phyloP scores from a whole-genome alignment of 2,797 vertebrate genomes.

The Myotis planiceps region DNA sequence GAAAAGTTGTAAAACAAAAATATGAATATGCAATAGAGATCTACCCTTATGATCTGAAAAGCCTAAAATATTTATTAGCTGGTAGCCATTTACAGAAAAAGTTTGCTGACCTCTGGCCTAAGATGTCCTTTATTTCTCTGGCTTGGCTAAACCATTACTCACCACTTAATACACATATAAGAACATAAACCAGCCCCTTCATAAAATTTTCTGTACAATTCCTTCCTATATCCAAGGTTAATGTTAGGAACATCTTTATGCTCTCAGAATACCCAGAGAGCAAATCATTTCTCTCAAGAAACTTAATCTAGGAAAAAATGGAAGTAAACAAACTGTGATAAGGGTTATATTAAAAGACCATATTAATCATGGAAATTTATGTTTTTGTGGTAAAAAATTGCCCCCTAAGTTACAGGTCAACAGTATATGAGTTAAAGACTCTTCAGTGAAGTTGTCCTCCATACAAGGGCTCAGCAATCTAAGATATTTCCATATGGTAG shows the following conservation, averaged over 20 bases:
- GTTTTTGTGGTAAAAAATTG: not conserved
- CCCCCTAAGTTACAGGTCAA: not conserved
- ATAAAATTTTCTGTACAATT: not conserved
- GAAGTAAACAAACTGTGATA: not conserved
- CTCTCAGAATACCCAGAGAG: not conserved
- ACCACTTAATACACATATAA: not conserved
- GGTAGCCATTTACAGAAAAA: not conserved
- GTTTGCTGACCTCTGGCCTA: not conserved
- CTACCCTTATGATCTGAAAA: not conserved
- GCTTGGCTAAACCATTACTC: not conserved
- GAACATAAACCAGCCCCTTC: not conserved
- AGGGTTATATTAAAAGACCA: not conserved
- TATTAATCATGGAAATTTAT: not conserved
- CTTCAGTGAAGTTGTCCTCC: not conserved
- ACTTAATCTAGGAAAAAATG: not conserved
- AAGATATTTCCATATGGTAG: not conserved
- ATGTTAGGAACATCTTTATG: not conserved
- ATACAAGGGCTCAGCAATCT: not conserved
- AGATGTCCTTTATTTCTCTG: not conserved
- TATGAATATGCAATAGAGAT: not conserved
- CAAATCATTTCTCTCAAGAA: constrained; percentile 21
- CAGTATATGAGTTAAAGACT: not conserved
- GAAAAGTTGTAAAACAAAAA: constrained; percentile 15
- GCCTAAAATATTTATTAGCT: not conserved
- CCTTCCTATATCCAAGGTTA: not conserved